phyloP scores from a whole-genome alignment of 1,140 invertebrate genomes.

The Gryllus bimaculatus region DNA sequence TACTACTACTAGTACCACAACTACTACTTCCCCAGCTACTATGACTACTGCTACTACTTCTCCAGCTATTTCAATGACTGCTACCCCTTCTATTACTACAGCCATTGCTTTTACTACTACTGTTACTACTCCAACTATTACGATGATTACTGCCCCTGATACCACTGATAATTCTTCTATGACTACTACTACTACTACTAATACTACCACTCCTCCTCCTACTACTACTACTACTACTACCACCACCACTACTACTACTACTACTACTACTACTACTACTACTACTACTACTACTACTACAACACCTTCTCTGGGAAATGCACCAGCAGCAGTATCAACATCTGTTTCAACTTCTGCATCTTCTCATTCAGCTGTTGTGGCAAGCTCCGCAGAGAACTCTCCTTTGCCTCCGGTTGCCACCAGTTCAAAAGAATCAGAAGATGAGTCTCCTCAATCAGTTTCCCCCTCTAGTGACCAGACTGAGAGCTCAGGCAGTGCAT shows the following conservation, averaged over 20 bases:
- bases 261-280: too few species aligned
- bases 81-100: not conserved
- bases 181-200: not conserved
- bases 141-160: not conserved
- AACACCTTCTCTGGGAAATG: not conserved
- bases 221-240: not conserved
- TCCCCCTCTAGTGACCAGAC: conserved; percentile 22
- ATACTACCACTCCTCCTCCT: not conserved
- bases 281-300: not conserved
- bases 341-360: conserved; percentile 8
- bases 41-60: not conserved
- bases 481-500: conserved; percentile 25
- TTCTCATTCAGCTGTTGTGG: conserved; percentile 17
- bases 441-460: conserved; percentile 15
- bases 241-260: too few species aligned
- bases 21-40: not conserved
- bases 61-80: not conserved
- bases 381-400: not conserved
- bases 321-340: not conserved
- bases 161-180: not conserved
- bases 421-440: conserved; percentile 17
- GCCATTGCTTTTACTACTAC: not conserved
- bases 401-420: not conserved
- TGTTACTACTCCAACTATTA: not conserved
- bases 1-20: not conserved